phyloP scores from a whole-genome alignment of 2,113 vertebrate species.

The Excalfactoria chinensis region DNA sequence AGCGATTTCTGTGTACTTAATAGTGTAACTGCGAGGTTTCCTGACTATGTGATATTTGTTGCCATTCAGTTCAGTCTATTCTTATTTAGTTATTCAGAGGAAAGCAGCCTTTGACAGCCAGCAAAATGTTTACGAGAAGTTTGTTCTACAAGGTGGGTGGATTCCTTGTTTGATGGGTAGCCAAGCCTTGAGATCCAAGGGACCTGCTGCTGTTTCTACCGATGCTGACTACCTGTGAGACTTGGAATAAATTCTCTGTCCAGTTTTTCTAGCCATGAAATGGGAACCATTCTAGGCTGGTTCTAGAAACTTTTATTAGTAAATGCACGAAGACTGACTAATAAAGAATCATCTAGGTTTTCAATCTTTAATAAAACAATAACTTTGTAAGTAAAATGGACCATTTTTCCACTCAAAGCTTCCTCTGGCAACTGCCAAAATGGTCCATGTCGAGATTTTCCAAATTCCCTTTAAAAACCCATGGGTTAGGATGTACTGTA shows the following conservation, averaged over 20 bases:
- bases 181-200: not conserved
- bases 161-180: not conserved
- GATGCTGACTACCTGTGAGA: not conserved
- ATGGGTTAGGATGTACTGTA: not conserved
- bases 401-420: not conserved
- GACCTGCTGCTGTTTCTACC: not conserved
- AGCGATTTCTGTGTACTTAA: not conserved
- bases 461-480: not conserved
- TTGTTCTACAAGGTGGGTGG: not conserved
- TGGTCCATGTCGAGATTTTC: not conserved
- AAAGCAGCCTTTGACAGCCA: not conserved
- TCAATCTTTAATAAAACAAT: not conserved
- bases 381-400: not conserved
- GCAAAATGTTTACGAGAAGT: not conserved
- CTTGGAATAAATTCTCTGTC: slow-evolving; percentile 5
- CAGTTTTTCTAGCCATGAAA: slow-evolving; percentile 38
- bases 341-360: not conserved
- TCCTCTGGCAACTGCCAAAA: not conserved
- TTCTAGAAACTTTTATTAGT: slow-evolving; percentile 11
- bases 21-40: not conserved
- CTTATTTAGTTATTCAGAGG: not conserved
- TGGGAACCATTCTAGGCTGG: not conserved
- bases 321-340: not conserved
- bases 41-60: not conserved
- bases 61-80: not conserved